Base-by-base conservation (phyloP, 2,113 vertebrate species). In the Rhombomys opimus region DNA sequence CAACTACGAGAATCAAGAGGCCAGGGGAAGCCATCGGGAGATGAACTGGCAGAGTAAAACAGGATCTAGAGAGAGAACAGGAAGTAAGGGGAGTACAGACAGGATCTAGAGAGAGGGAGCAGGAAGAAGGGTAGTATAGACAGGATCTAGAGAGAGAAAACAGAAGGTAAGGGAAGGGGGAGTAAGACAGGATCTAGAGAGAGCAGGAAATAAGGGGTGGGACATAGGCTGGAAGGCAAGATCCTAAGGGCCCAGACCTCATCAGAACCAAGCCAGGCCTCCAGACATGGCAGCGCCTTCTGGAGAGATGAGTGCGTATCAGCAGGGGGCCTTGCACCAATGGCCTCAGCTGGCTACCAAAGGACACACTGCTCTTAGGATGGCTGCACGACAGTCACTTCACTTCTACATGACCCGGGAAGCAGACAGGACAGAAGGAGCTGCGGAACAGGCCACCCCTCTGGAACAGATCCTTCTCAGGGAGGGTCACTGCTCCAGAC, bases 381-480 rank as follows among this genome's bases (percentile, higher is more conserved):
- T 41, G 18, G 8, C 9, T 11, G 1, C 22, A 59, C 38, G 23
- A 1, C 46, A 18, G 20, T 30, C 41, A 30, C 77, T 70, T 63
- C 11, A 25, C 14, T 54, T 80, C 84, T 88, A 22, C 50, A 12
- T 65, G 22, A 70, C 17, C 12, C 46, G 46, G 57, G 54, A 84
- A 32, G 15, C 7, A 1, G 2, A 35, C 14, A 9, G 77, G 52
- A 27, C 18, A 35, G 25, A 65, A 72, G 0, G 14, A 63, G 18
- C 50, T 20, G 0, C 1, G 20, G 5, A 70, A 59, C 41, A 12
- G 12, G 41, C 65, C 46, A 54, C 3, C 1, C 46, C 84, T n/a
- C 80, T 38, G 54, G 80, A 82, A 61, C n/a, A 63, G 57, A 61
- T 63, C n/a, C n/a, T 84, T 68, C 65, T 25, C 23, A 52, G 15